phyloP scores from a whole-genome alignment of 2,113 vertebrate species.

The Etheostoma spectabile region DNA sequence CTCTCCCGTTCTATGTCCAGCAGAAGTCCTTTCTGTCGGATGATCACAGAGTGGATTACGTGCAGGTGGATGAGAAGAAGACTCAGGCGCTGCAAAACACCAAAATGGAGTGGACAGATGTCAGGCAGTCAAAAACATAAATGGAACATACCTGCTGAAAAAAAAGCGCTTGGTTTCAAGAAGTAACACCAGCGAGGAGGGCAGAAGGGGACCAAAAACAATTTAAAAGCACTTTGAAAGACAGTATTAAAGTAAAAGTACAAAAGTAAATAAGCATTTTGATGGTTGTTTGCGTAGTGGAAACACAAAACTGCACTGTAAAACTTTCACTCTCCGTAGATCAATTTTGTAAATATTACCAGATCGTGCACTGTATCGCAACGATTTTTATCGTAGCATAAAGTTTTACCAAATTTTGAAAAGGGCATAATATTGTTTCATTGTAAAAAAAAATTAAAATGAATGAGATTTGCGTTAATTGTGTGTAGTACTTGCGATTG shows the following conservation, averaged over 20 bases:
- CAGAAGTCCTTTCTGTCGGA: conserved; percentile 93
- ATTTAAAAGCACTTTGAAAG: conserved; percentile 64
- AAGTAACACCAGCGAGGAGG: conserved; percentile 28
- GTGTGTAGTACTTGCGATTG: conserved; percentile 41
- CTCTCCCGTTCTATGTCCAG: conserved; percentile 21
- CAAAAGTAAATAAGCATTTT: conserved; percentile 23
- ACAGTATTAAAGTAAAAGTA: conserved; percentile 37
- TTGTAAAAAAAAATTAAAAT: conserved; percentile 4
- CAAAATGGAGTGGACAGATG: conserved; percentile 96
- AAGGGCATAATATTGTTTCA: conserved; percentile 38
- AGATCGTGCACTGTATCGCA: conserved; percentile 47
- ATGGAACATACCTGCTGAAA: neutral
- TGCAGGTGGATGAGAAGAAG: conserved; percentile 96
- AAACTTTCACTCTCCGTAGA: conserved; percentile 32
- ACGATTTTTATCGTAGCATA: conserved; percentile 57
- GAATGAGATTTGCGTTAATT: conserved; percentile 35
- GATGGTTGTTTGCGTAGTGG: conserved; percentile 20
- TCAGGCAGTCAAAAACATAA: conserved; percentile 93
- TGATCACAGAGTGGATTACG: conserved; percentile 95
- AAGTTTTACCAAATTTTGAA: conserved; percentile 27
- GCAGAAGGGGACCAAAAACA: conserved; percentile 42
- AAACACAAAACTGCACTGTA: conserved; percentile 62
- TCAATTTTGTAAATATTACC: conserved; percentile 55
- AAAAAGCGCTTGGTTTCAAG: conserved; percentile 17
- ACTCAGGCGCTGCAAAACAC: conserved; percentile 98